A percentile compares a stretch with the other conserved stretches of the same genome.
These are phyloP conservation scores for Huso huso DNA, from an alignment of 2,797 vertebrate species.

Conservation along the genomic window DNA sequence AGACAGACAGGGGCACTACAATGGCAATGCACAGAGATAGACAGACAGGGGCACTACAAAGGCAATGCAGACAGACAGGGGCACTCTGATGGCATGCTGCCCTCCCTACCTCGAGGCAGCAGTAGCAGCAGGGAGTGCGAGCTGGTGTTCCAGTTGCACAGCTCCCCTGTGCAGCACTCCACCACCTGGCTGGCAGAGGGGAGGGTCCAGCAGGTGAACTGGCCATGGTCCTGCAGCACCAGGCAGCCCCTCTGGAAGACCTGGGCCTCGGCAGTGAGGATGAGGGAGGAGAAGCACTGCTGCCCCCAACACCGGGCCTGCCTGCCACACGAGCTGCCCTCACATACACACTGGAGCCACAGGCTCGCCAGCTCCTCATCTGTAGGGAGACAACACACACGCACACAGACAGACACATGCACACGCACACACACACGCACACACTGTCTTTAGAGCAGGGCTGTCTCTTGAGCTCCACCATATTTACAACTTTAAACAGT, in stretches of 20 bases:
- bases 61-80: too few relatives aligned
- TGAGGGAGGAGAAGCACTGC: slow-evolving; percentile 65
- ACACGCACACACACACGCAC: neutral
- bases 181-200: slow-evolving; percentile 48
- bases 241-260: slow-evolving; percentile 60
- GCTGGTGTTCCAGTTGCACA: slow-evolving; percentile 64
- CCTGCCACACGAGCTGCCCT: slow-evolving; percentile 48
- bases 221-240: slow-evolving; percentile 41
- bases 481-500: too few relatives aligned
- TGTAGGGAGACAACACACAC: slow-evolving; percentile 27
- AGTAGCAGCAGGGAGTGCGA: slow-evolving; percentile 40
- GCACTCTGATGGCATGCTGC: neutral
- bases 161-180: slow-evolving; percentile 54
- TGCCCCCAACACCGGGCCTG: slow-evolving; percentile 50
- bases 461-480: too few relatives aligned
- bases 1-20: too few relatives aligned
- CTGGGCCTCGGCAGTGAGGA: slow-evolving; percentile 30
- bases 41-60: too few relatives aligned
- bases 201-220: slow-evolving; percentile 51
- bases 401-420: neutral
- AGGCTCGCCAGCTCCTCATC: slow-evolving; percentile 55
- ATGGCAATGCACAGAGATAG: too few relatives aligned
- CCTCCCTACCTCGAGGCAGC: slow-evolving; percentile 42
- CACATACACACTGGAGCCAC: slow-evolving; percentile 62
- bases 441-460: too few relatives aligned